Evolutionary conservation across 2,113 vertebrate genomes (phyloP).

Genomic region (Cromileptes altivelis): DNA sequence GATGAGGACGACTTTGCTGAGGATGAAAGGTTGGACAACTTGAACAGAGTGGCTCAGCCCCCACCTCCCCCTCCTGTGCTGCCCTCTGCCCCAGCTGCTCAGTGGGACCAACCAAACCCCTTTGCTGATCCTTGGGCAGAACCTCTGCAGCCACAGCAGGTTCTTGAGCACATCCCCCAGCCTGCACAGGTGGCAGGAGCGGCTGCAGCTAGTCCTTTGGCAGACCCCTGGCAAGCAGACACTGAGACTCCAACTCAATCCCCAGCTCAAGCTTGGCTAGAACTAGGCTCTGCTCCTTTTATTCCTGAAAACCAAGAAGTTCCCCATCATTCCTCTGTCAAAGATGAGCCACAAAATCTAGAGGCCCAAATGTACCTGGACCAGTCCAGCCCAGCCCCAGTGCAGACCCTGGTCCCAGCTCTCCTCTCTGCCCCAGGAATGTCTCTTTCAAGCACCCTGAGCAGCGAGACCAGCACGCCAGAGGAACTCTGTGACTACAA

Average conservation of each 20-base stretch:
- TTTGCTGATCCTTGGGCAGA: slow-evolving; percentile 78
- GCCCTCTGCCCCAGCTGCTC: slow-evolving; percentile 70
- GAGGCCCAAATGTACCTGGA: slow-evolving; percentile 17
- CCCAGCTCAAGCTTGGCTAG: slow-evolving; percentile 65
- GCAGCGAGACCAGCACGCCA: slow-evolving; percentile 85
- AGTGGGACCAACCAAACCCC: slow-evolving; percentile 78
- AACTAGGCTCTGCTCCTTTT: slow-evolving; percentile 50
- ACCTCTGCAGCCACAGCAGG: slow-evolving; percentile 65
- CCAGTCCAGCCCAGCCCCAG: slow-evolving; percentile 2
- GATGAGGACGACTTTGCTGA: slow-evolving; percentile 86
- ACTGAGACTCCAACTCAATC: slow-evolving; percentile 67
- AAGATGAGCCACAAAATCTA: slow-evolving; percentile 18
- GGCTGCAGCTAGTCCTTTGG: slow-evolving; percentile 55
- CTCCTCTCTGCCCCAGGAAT: slow-evolving; percentile 53
- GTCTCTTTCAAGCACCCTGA: slow-evolving; percentile 83
- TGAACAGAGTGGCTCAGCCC: slow-evolving; percentile 76
- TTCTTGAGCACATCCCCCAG: slow-evolving; percentile 2
- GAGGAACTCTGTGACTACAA: slow-evolving; percentile 85
- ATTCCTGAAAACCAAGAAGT: slow-evolving; percentile 31
- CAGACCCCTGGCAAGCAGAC: slow-evolving; percentile 66
- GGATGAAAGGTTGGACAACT: slow-evolving; percentile 83
- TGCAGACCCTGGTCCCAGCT: slow-evolving; percentile 32
- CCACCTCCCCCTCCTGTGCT: slow-evolving; percentile 62
- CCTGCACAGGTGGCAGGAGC: slow-evolving; percentile 20
- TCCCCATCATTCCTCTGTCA: slow-evolving; percentile 13